Percentiles rank a stretch among this genome's conserved stretches.
phyloP scores from a whole-genome alignment of 1,140 invertebrate species.

The Tetramorium simillimum region DNA sequence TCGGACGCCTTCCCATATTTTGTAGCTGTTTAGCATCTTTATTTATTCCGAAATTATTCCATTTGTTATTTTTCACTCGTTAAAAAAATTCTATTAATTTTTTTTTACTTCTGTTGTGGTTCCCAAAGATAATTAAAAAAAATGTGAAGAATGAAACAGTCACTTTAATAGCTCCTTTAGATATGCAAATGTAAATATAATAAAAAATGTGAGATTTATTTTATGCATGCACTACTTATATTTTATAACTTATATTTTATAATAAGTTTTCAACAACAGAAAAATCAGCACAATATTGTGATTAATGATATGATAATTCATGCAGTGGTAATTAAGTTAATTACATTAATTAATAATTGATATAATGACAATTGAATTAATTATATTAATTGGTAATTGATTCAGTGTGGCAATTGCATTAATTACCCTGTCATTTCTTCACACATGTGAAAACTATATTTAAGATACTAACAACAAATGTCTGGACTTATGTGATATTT shows the following conservation, averaged over 20 bases:
- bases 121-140: background rate
- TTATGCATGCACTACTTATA: background rate
- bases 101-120: too few relatives aligned
- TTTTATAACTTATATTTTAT: background rate
- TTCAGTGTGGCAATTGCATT: background rate
- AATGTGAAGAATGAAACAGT: background rate
- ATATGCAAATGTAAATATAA: background rate
- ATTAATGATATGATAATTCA: background rate
- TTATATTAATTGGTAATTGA: slow-evolving; percentile 2
- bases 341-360: background rate
- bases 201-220: background rate
- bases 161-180: background rate
- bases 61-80: background rate
- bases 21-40: background rate
- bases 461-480: background rate
- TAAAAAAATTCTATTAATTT: background rate
- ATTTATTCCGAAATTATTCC: background rate
- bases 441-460: background rate
- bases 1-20: background rate
- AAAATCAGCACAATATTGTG: background rate
- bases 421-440: background rate
- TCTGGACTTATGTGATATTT: background rate
- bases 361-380: background rate
- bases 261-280: background rate
- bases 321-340: background rate